Percentiles rank a stretch among this genome's conserved stretches.
These are phyloP conservation scores for Eucidaris tribuloides DNA, from an alignment of 35 echinoderm and acorn worm genomes.

Conservation along the genomic window DNA sequence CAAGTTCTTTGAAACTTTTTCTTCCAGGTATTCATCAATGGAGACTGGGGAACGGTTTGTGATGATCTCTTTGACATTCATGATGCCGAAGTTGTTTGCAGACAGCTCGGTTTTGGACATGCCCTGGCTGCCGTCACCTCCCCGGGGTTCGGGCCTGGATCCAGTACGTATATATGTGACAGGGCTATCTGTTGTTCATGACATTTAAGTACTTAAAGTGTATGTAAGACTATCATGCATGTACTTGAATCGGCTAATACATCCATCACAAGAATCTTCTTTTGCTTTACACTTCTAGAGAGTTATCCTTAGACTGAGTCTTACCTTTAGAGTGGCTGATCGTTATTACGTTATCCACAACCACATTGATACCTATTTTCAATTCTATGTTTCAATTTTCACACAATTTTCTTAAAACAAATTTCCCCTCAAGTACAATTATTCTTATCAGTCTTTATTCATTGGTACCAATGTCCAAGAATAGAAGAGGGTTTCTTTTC, in stretches of 20 bases:
- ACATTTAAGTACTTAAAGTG: neutral
- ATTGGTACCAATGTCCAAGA: no score
- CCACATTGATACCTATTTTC: no score
- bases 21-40: constrained; percentile 59
- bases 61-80: constrained; percentile 86
- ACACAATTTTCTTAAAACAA: no score
- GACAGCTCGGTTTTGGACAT: constrained; percentile 74
- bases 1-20: neutral
- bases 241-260: neutral
- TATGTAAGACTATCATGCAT: neutral
- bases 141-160: constrained; percentile 66
- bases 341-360: no score
- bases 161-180: constrained; percentile 46
- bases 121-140: constrained; percentile 55
- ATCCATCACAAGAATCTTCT: neutral
- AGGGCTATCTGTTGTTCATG: no score
- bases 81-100: constrained; percentile 80
- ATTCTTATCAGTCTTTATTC: no score
- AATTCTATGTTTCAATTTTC: no score
- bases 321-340: no score
- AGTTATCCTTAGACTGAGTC: no score
- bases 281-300: no score
- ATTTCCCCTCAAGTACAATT: no score
- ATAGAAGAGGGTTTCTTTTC: no score
- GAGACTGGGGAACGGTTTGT: constrained; percentile 91